Evolutionary conservation across 92 coral and sea anemone genomes (phyloP), one percentile per base, ranked within the genome.

Genomic region (Desmophyllum pertusum): DNA sequence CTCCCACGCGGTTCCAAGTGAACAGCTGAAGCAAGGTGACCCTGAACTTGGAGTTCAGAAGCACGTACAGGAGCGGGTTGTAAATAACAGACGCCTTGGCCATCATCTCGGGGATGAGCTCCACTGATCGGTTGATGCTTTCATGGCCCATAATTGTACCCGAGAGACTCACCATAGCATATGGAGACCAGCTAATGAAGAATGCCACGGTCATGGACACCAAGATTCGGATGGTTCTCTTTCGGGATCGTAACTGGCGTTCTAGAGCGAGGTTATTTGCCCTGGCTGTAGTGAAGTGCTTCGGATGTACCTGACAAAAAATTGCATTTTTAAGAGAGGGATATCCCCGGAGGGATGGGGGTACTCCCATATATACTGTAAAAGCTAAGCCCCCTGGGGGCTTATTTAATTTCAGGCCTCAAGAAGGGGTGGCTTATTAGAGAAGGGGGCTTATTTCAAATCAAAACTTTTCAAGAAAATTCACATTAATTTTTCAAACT

Each of bases 171-270:
- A 88, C 83, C 4, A 78, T 13, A n/a, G 88, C 80, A 77, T 90
- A 90, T 4, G 93, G 93, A 0, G 90, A 78, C 93, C 93, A 90
- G 80, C 93, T 90, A 64, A 86, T 78, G 73, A 90, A 90, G 81
- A 86, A 90, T 64, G 88, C 83, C 38, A 82, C 7, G 29, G 88
- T 87, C 70, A 88, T 88, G 59, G 85, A 84, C 9, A 86, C 75
- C 19, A 87, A 80, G 64, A 90, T 78, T n/a, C 88, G 88, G 15
- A 90, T 33, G 65, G 86, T 86, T 46, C 65, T 71, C 52, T 51
- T 82, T 59, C 73, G 84, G 38, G 85, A 67, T 55, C 78, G 83
- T 5, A 82, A 2, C 30, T 83, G 79, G 21, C 90, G 83, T n/a
- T 18, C 77, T 33, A 42, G 18, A 23, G 66, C 84, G 1, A 33